Percentiles rank a stretch among this genome's conserved stretches.
Conservation (phyloP, 2,888 invertebrate species). For the Drosophila nr. perissopoda region DNA sequence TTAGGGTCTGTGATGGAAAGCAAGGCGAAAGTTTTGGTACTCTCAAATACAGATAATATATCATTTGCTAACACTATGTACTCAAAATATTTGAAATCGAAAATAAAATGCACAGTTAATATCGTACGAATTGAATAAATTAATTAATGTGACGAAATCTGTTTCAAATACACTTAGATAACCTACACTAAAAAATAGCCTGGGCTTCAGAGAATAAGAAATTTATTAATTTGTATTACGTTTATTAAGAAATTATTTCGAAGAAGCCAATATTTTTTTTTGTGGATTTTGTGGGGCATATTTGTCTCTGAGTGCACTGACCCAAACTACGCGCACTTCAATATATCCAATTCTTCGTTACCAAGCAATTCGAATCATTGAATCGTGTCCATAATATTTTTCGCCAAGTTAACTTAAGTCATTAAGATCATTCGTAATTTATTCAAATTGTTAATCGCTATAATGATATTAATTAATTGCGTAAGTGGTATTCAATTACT, state of each 20-base stretch:
- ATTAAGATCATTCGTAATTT: slow-evolving; percentile 3
- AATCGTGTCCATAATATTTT: slow-evolving; percentile 9
- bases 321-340: slow-evolving; percentile 12
- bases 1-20: background rate
- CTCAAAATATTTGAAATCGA: background rate
- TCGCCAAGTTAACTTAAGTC: slow-evolving; percentile 7
- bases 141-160: background rate
- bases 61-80: background rate
- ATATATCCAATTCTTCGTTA: background rate
- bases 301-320: slow-evolving; percentile 15
- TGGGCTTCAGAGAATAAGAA: background rate
- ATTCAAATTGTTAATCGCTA: slow-evolving; percentile 2
- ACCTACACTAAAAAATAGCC: background rate
- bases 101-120: background rate
- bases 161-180: background rate
- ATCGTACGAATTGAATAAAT: background rate
- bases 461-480: slow-evolving; percentile 18
- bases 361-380: slow-evolving; percentile 31
- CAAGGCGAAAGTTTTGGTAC: background rate
- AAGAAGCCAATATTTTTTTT: background rate
- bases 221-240: background rate
- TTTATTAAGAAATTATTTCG: background rate
- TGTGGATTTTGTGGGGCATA: background rate
- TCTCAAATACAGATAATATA: background rate
- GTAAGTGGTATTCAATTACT: slow-evolving; percentile 1